These are phyloP conservation scores for Distichodus sexfasciatus DNA, from an alignment of 2,797 vertebrate species.

Conservation along the genomic window DNA sequence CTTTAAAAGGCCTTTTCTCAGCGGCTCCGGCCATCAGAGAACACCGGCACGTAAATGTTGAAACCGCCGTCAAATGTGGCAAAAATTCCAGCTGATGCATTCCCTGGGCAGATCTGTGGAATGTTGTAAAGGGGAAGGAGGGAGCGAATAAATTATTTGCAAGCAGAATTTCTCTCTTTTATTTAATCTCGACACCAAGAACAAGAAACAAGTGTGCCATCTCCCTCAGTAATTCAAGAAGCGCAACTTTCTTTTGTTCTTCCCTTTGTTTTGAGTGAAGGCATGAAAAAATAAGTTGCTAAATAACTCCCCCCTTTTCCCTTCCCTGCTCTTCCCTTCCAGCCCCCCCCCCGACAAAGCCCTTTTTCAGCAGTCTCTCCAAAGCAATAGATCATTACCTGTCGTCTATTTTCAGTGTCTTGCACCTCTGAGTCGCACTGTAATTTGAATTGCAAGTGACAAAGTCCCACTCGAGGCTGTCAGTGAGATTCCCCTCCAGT, in stretches of 20 bases:
- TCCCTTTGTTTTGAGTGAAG: constrained; percentile 66
- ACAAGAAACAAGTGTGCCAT: constrained; percentile 74
- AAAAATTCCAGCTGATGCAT: too few species aligned
- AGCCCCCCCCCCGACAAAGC: constrained; percentile 55
- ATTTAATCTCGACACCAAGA: constrained; percentile 67
- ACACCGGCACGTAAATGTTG: background rate
- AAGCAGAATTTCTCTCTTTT: constrained; percentile 59
- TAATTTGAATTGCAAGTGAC: constrained; percentile 69
- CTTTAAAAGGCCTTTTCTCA: too few species aligned
- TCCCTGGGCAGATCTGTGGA: constrained; percentile 28
- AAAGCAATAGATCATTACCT: constrained; percentile 66
- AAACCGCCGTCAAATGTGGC: background rate
- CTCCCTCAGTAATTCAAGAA: constrained; percentile 76
- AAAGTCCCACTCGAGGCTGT: constrained; percentile 52
- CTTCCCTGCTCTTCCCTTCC: too few species aligned
- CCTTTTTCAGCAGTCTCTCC: constrained; percentile 50
- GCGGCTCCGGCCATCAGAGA: background rate
- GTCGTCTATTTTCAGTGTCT: constrained; percentile 59
- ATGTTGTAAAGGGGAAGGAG: constrained; percentile 61
- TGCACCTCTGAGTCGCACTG: constrained; percentile 44
- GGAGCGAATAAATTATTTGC: constrained; percentile 69
- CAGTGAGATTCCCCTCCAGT: constrained; percentile 47
- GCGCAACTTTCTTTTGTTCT: constrained; percentile 74
- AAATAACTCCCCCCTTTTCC: constrained; percentile 71
- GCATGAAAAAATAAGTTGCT: constrained; percentile 70